Conservation (phyloP, 2,797 vertebrate species). For the Chaetophractus vellerosus region DNA sequence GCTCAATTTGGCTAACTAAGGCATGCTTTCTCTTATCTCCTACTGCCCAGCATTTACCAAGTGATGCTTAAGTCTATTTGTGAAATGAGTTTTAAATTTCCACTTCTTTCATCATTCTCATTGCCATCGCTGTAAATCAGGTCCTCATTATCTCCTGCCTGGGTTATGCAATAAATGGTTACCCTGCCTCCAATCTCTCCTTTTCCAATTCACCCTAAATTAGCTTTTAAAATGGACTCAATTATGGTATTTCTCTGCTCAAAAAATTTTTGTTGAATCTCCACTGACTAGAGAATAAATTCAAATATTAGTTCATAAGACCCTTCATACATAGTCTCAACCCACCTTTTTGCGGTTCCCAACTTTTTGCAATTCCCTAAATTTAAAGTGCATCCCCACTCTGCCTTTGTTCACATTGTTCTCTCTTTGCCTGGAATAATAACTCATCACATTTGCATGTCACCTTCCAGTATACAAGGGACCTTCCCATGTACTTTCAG, state of each 20-base stretch:
- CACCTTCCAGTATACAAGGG: not conserved
- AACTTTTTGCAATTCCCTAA: conserved; percentile 42
- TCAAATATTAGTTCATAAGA: conserved; percentile 57
- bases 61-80: not conserved
- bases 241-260: conserved; percentile 71
- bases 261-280: conserved; percentile 70
- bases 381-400: conserved; percentile 43
- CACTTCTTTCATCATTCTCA: conserved; percentile 30
- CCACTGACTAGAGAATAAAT: conserved; percentile 67
- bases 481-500: not conserved
- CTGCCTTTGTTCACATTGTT: not conserved
- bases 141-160: conserved; percentile 46
- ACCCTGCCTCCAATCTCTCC: conserved; percentile 41
- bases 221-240: conserved; percentile 71
- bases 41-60: not conserved
- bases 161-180: conserved; percentile 57
- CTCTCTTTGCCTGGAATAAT: not conserved
- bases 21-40: not conserved
- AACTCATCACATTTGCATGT: not conserved
- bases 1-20: not conserved
- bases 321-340: conserved; percentile 43
- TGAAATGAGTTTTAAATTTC: conserved; percentile 47
- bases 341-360: not conserved
- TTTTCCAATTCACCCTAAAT: conserved; percentile 70
- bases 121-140: conserved; percentile 63